These are phyloP conservation scores for Alcedo quadribrachys DNA, from an alignment of 2,797 vertebrate species.

Conservation along the genomic window DNA sequence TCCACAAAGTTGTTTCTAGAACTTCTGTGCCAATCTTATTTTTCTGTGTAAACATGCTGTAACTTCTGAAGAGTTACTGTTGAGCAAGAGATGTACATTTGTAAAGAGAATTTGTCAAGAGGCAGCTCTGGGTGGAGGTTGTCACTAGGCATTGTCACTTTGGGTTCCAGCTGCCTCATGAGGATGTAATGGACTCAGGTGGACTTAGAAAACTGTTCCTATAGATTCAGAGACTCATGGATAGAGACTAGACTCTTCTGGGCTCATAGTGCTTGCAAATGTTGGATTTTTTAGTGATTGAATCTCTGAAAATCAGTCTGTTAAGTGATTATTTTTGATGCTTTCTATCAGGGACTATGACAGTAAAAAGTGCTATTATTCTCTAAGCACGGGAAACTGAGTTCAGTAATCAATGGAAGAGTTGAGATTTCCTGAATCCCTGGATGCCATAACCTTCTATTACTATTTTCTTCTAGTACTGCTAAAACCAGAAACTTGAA, in stretches of 20 bases:
- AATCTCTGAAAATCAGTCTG: neutral
- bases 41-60: neutral
- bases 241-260: neutral
- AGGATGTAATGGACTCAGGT: neutral
- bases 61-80: neutral
- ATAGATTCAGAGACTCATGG: neutral
- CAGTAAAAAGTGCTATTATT: neutral
- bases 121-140: neutral
- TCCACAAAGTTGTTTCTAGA: neutral
- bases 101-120: neutral
- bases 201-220: neutral
- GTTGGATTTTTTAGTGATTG: neutral
- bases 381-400: neutral
- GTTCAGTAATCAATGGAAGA: neutral
- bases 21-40: neutral
- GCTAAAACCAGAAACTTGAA: neutral
- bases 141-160: neutral
- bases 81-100: neutral
- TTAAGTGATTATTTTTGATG: neutral
- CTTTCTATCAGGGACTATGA: neutral
- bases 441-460: neutral
- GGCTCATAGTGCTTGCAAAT: neutral
- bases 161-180: neutral
- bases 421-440: neutral
- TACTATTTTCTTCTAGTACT: neutral